Evolutionary conservation across 2,113 vertebrate species (phyloP).

Genomic region (Tretioscincus oriximinensis): DNA sequence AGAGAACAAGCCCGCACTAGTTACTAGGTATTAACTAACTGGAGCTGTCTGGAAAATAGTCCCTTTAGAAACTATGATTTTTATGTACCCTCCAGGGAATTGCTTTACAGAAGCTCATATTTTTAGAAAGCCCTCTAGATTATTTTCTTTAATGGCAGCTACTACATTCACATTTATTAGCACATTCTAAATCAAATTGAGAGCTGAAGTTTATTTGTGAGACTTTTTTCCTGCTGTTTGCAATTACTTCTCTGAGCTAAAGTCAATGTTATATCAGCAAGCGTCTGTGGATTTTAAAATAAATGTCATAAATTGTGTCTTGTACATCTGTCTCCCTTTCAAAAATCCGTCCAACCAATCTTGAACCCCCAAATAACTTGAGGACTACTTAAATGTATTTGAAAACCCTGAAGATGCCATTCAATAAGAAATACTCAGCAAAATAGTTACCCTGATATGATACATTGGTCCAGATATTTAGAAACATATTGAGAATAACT

Average conservation of each 20-base stretch:
- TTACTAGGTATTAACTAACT: conserved; percentile 27
- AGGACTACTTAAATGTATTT: background rate
- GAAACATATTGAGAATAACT: background rate
- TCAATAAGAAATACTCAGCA: background rate
- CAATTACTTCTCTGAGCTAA: conserved; percentile 47
- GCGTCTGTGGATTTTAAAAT: conserved; percentile 26
- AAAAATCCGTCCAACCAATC: background rate
- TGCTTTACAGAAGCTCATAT: conserved; percentile 9
- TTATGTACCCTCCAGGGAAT: conserved; percentile 13
- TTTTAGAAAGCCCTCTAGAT: conserved; percentile 37
- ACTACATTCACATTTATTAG: conserved; percentile 38
- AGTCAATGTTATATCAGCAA: conserved; percentile 45
- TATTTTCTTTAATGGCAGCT: conserved; percentile 38
- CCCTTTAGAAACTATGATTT: background rate
- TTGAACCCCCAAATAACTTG: background rate
- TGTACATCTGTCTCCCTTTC: conserved; percentile 13
- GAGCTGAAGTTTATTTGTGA: conserved; percentile 24
- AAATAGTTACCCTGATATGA: background rate
- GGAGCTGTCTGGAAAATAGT: conserved; percentile 18
- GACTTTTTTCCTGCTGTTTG: conserved; percentile 31
- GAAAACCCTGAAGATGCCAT: background rate
- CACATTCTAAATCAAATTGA: conserved; percentile 41
- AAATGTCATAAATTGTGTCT: conserved; percentile 38
- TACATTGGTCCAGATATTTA: background rate
- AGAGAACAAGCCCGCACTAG: conserved; percentile 14